Percentiles rank a stretch among this genome's conserved stretches.
These are phyloP conservation scores for Pseudanteris insignis DNA, from an alignment of 2,888 invertebrate genomes.

Conservation along the genomic window DNA sequence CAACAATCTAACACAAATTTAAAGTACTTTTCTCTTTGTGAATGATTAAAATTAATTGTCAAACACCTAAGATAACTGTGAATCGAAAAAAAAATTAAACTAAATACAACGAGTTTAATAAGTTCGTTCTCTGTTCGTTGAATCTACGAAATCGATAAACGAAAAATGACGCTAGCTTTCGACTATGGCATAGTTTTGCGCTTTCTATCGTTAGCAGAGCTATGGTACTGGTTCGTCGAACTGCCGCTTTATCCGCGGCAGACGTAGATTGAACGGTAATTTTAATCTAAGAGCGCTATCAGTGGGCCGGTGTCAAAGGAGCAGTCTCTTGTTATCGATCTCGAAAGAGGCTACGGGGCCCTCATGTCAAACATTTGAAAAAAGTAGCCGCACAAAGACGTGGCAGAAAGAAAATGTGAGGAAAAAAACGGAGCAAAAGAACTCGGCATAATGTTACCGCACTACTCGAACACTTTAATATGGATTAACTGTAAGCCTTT, in stretches of 20 bases:
- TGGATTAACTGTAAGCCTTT: slow-evolving; percentile 29
- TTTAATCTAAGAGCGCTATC: slow-evolving; percentile 42
- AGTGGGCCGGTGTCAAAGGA: slow-evolving; percentile 31
- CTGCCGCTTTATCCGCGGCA: slow-evolving; percentile 32
- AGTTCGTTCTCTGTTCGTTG: too few species aligned
- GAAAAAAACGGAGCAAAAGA: slow-evolving; percentile 5
- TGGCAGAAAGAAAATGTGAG: slow-evolving; percentile 8
- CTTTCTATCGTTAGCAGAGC: slow-evolving; percentile 39
- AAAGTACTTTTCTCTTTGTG: too few species aligned
- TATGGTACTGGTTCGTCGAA: slow-evolving; percentile 26
- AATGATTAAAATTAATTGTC: too few species aligned
- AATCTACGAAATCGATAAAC: too few species aligned
- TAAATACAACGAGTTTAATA: too few species aligned
- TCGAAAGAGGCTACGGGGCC: slow-evolving; percentile 29
- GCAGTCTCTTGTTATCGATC: slow-evolving; percentile 32
- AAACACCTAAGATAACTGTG: too few species aligned
- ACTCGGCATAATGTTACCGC: slow-evolving; percentile 3
- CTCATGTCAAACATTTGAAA: slow-evolving; percentile 22
- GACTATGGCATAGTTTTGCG: slow-evolving; percentile 29
- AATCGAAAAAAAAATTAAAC: too few species aligned
- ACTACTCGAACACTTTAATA: slow-evolving; percentile 23
- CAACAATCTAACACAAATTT: too few species aligned
- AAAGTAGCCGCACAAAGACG: slow-evolving; percentile 9
- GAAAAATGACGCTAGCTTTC: slow-evolving; percentile 14
- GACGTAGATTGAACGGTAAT: slow-evolving; percentile 41